A percentile compares a stretch with the other conserved stretches of the same genome.
These are phyloP conservation scores for Lethocerus indicus DNA, from an alignment of 1,140 invertebrate genomes.

Conservation along the genomic window DNA sequence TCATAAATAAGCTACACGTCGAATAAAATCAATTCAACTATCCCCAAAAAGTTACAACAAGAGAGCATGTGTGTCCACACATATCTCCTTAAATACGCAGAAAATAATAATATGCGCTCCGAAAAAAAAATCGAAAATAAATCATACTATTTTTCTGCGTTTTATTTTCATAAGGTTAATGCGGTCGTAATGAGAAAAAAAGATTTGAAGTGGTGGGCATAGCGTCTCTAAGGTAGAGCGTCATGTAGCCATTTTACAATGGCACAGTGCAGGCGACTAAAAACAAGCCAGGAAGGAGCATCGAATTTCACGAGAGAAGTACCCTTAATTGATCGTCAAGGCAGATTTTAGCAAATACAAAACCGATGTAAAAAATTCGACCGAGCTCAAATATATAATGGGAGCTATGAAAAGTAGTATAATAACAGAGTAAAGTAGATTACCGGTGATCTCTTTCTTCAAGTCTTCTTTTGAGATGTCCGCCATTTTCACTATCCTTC, in stretches of 20 bases:
- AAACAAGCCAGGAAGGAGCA: slow-evolving; percentile 6
- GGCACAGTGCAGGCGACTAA: background rate
- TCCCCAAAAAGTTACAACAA: too few relatives aligned
- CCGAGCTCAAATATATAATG: too few relatives aligned
- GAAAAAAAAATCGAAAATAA: too few relatives aligned
- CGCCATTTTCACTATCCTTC: slow-evolving; percentile 44
- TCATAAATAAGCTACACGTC: too few relatives aligned
- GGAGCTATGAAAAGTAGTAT: too few relatives aligned
- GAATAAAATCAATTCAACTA: too few relatives aligned
- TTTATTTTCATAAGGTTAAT: too few relatives aligned
- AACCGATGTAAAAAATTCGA: slow-evolving; percentile 4
- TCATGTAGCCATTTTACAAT: slow-evolving; percentile 16
- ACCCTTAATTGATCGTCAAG: slow-evolving; percentile 8
- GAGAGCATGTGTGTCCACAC: too few relatives aligned
- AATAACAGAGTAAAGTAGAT: slow-evolving; percentile 18
- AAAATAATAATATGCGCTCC: too few relatives aligned
- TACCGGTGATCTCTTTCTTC: slow-evolving; percentile 51
- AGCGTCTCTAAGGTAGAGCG: slow-evolving; percentile 5
- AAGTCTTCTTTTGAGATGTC: slow-evolving; percentile 48
- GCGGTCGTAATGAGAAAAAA: slow-evolving; percentile 21
- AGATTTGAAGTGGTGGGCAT: slow-evolving; percentile 16
- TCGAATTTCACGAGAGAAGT: slow-evolving; percentile 10
- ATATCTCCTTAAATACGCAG: too few relatives aligned
- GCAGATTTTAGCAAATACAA: slow-evolving; percentile 4
- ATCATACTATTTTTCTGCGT: too few relatives aligned